A percentile compares a stretch with the other conserved stretches of the same genome.
Conservation (phyloP, 2,888 invertebrate species). For the Tanypteryx hageni region DNA sequence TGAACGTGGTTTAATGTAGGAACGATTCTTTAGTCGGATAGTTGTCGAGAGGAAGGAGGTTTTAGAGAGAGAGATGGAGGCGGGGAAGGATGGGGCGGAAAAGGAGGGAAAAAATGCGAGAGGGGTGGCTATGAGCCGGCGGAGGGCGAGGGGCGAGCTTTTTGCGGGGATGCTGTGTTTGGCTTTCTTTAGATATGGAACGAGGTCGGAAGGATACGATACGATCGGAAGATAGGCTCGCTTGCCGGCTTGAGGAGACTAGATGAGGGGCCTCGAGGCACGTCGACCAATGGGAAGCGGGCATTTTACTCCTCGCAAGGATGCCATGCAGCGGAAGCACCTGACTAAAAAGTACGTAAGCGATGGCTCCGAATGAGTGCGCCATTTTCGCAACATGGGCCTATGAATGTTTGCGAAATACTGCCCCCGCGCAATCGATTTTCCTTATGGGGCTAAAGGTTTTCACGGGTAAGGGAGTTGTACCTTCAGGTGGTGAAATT, state of each 20-base stretch:
- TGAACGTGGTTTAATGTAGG: slow-evolving; percentile 8
- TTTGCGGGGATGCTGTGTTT: slow-evolving; percentile 31
- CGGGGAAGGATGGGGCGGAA: background rate
- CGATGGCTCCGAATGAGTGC: background rate
- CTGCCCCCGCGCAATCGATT: too few relatives aligned
- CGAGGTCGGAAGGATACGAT: slow-evolving; percentile 31
- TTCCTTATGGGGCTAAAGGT: too few relatives aligned
- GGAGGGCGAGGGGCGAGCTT: background rate
- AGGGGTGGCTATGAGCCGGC: background rate
- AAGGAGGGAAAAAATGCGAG: background rate
- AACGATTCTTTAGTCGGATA: background rate
- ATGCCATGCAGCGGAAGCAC: slow-evolving; percentile 46
- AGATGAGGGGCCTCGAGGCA: background rate
- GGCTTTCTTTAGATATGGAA: slow-evolving; percentile 33
- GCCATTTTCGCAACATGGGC: slow-evolving; percentile 41
- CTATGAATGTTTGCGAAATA: too few relatives aligned
- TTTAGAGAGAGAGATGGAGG: background rate
- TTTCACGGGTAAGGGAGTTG: too few relatives aligned
- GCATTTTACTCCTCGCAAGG: slow-evolving; percentile 7
- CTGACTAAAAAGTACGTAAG: slow-evolving; percentile 34
- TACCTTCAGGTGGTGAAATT: too few relatives aligned
- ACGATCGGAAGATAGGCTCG: slow-evolving; percentile 25
- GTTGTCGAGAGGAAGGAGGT: background rate
- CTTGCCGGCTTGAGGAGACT: slow-evolving; percentile 3
- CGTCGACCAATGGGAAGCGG: slow-evolving; percentile 20